Percentiles rank a stretch among this genome's conserved stretches.
phyloP scores from a whole-genome alignment of 2,888 invertebrate genomes.

The Amitus sp. region DNA sequence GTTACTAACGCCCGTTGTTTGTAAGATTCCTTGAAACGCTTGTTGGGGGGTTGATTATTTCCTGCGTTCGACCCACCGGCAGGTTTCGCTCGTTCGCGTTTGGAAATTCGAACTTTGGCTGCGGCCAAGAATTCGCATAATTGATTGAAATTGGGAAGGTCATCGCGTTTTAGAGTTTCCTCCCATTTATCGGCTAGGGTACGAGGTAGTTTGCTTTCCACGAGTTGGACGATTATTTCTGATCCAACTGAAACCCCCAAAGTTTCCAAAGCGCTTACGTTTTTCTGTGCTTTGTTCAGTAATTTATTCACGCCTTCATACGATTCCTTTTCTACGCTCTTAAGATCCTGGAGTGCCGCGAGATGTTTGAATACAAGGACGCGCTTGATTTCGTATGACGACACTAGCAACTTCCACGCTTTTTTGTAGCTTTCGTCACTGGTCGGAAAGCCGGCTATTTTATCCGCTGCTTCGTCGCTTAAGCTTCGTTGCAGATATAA shows the following conservation, averaged over 20 bases:
- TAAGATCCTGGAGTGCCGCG: too few species aligned
- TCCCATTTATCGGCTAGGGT: conserved; percentile 33
- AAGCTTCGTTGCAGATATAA: conserved; percentile 31
- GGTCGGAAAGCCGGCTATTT: conserved; percentile 23
- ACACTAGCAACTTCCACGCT: conserved; percentile 32
- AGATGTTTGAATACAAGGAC: too few species aligned
- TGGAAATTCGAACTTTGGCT: conserved; percentile 9
- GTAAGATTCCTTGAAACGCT: too few species aligned
- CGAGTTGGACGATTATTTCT: conserved; percentile 32
- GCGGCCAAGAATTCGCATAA: conserved; percentile 17
- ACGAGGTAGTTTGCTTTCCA: conserved; percentile 36
- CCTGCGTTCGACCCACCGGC: too few species aligned
- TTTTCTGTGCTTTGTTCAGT: too few species aligned
- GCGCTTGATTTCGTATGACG: conserved; percentile 34
- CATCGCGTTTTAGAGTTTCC: neutral
- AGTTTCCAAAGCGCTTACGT: conserved; percentile 21
- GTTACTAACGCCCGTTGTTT: neutral
- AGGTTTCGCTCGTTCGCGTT: too few species aligned
- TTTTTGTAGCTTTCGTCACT: conserved; percentile 30
- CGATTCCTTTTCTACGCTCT: too few species aligned
- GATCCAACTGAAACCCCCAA: conserved; percentile 34
- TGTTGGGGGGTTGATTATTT: too few species aligned
- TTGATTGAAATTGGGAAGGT: conserved; percentile 8
- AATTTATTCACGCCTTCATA: too few species aligned
- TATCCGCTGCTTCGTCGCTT: conserved; percentile 29